A percentile compares a stretch with the other conserved stretches of the same genome.
phyloP scores from a whole-genome alignment of 2,113 vertebrate species.

The Petroica traversi region DNA sequence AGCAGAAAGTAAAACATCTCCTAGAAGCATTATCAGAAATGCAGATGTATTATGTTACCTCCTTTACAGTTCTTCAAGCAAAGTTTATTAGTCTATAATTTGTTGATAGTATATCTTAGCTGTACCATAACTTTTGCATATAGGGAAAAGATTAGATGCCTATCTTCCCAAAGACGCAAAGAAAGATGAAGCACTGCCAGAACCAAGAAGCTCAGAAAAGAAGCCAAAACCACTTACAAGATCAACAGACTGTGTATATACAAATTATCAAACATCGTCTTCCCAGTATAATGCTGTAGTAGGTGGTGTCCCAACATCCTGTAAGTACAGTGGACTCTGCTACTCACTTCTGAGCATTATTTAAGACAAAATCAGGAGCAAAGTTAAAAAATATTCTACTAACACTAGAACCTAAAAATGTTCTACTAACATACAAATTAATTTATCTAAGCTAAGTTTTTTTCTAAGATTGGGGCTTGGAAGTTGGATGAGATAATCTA shows the following conservation, averaged over 20 bases:
- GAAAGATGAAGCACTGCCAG: slow-evolving; percentile 25
- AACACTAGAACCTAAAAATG: too few relatives aligned
- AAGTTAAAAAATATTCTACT: background rate
- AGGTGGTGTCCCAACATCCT: slow-evolving; percentile 24
- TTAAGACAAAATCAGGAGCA: background rate
- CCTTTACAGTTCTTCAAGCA: background rate
- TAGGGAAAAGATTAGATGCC: slow-evolving; percentile 44
- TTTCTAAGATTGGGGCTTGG: background rate
- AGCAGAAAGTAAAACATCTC: background rate
- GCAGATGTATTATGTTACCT: background rate
- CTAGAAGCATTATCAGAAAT: background rate
- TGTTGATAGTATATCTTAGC: background rate
- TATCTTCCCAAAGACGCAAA: background rate
- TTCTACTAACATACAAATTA: background rate
- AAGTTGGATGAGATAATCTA: background rate
- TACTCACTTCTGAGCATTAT: background rate
- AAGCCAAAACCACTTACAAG: slow-evolving; percentile 63
- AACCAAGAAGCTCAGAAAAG: slow-evolving; percentile 67
- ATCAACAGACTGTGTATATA: slow-evolving; percentile 23
- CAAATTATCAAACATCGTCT: slow-evolving; percentile 76
- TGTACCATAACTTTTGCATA: background rate
- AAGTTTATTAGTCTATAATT: background rate
- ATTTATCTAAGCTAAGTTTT: background rate
- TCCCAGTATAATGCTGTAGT: slow-evolving; percentile 75
- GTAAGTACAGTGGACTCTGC: slow-evolving; percentile 66